Percentiles rank a stretch among this genome's conserved stretches.
Evolutionary conservation across 2,888 invertebrate genomes (phyloP).

Genomic region (Drosophila macrospina): DNA sequence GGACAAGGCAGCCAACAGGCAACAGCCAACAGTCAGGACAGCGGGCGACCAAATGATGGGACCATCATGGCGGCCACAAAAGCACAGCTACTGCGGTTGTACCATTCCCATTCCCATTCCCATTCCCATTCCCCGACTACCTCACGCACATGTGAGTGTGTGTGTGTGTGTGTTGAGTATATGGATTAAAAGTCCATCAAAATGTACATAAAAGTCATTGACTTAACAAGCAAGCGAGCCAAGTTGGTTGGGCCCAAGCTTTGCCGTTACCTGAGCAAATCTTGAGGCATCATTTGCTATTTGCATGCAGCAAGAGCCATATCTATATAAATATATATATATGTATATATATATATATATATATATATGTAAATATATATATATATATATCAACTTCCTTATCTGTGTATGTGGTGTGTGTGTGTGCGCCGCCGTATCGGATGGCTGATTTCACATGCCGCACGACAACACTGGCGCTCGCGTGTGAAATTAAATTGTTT

Average conservation of each 20-base stretch:
- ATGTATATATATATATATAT: background rate
- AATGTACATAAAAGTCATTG: constrained; percentile 80
- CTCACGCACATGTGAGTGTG: constrained; percentile 16
- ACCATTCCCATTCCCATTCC: background rate
- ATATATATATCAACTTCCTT: background rate
- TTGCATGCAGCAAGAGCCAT: constrained; percentile 47
- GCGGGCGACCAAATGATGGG: constrained; percentile 37
- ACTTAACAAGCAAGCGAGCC: constrained; percentile 57
- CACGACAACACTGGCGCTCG: constrained; percentile 81
- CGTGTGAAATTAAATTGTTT: constrained; percentile 81
- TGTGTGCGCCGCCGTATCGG: constrained; percentile 46
- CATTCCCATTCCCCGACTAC: background rate
- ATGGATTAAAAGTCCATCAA: constrained; percentile 82
- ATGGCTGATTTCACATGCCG: constrained; percentile 76
- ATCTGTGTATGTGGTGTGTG: constrained; percentile 7
- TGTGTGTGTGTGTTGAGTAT: constrained; percentile 35
- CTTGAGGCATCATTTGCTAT: constrained; percentile 63
- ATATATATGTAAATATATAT: background rate
- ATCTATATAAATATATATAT: background rate
- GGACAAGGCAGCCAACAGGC: constrained; percentile 12
- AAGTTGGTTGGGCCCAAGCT: constrained; percentile 27
- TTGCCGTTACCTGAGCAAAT: constrained; percentile 63
- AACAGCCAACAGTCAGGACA: constrained; percentile 22
- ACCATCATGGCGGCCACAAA: constrained; percentile 53
- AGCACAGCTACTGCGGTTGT: constrained; percentile 50